Conservation (phyloP, 2,113 vertebrate species). For the Gymnarchus niloticus region DNA sequence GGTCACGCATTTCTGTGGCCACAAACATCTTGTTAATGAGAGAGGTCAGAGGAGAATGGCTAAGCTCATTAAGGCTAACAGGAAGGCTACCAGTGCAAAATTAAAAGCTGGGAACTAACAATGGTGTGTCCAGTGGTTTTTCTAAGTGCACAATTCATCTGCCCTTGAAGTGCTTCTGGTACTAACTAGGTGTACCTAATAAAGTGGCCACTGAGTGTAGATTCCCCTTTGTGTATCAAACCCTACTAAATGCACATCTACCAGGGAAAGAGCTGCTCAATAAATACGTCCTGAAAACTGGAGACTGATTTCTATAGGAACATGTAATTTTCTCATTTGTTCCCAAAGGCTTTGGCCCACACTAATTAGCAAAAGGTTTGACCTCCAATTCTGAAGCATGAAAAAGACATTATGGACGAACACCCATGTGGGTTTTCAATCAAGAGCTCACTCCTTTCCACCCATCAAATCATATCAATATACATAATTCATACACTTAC, state of each 20-base stretch:
- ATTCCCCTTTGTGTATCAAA: neutral
- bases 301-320: constrained; percentile 61
- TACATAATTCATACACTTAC: constrained; percentile 70
- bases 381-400: constrained; percentile 53
- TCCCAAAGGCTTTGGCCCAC: constrained; percentile 57
- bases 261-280: constrained; percentile 39
- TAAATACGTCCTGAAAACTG: constrained; percentile 48
- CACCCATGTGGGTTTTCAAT: constrained; percentile 54
- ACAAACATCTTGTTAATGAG: neutral
- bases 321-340: constrained; percentile 73
- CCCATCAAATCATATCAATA: constrained; percentile 64
- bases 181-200: neutral
- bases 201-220: neutral
- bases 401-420: constrained; percentile 38
- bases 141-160: neutral
- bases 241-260: constrained; percentile 25
- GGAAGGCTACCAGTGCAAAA: neutral
- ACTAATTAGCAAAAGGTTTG: constrained; percentile 65
- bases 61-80: neutral
- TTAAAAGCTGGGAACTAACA: neutral
- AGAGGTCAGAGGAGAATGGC: neutral
- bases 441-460: constrained; percentile 52
- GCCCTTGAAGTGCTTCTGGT: neutral
- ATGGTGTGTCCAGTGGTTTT: neutral
- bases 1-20: neutral